phyloP scores from a whole-genome alignment of 2,888 invertebrate genomes.

The Heliconius ismenius region DNA sequence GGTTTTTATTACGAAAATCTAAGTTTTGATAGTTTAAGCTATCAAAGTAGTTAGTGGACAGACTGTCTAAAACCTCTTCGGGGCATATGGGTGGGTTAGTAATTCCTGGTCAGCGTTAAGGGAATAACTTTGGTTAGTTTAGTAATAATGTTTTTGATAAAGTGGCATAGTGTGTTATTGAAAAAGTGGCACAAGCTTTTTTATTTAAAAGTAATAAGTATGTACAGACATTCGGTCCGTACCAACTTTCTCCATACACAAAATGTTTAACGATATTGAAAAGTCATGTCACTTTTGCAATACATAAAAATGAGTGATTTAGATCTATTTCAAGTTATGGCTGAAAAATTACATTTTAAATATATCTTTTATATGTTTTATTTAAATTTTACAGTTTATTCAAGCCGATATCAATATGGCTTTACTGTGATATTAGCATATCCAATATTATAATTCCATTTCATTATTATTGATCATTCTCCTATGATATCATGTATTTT shows the following conservation, averaged over 20 bases:
- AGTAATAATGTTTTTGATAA: slow-evolving; percentile 33
- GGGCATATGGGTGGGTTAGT: slow-evolving; percentile 54
- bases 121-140: slow-evolving; percentile 42
- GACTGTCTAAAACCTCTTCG: slow-evolving; percentile 72
- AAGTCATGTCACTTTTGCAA: background rate
- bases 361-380: background rate
- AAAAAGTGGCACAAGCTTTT: background rate
- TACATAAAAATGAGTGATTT: background rate
- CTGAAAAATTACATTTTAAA: background rate
- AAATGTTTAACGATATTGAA: background rate
- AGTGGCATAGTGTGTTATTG: slow-evolving; percentile 7
- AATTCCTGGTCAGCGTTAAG: slow-evolving; percentile 71
- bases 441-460: background rate
- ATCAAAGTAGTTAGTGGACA: slow-evolving; percentile 73
- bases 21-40: slow-evolving; percentile 70
- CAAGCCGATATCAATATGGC: slow-evolving; percentile 6
- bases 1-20: slow-evolving; percentile 74
- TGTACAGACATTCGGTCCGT: background rate
- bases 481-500: background rate
- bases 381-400: background rate
- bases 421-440: slow-evolving; percentile 11
- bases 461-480: background rate
- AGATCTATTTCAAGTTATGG: background rate
- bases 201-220: background rate
- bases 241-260: background rate